Evolutionary conservation across 2,113 vertebrate genomes (phyloP).

Genomic region (Campylomormyrus numenius): DNA sequence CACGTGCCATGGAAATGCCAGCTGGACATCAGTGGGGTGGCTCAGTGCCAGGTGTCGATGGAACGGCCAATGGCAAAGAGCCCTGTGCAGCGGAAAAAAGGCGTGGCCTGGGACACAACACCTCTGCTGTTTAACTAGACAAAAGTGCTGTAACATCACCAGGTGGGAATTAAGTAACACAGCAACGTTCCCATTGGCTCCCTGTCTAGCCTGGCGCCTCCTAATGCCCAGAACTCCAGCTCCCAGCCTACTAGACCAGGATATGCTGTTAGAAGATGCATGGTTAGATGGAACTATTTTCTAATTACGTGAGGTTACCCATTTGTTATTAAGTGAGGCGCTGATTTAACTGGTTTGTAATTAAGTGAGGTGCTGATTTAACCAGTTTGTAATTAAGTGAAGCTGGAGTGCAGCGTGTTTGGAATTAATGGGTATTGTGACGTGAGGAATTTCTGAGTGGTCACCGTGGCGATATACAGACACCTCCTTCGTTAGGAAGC

Average conservation of each 20-base stretch:
- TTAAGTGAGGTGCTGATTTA: not conserved
- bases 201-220: not conserved
- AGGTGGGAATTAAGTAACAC: not conserved
- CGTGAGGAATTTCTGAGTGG: not conserved
- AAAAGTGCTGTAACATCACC: not conserved
- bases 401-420: not conserved
- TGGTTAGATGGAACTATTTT: not conserved
- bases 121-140: not conserved
- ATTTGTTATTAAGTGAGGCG: not conserved
- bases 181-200: not conserved
- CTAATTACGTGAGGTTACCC: not conserved
- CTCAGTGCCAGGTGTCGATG: not conserved
- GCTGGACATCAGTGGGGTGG: not conserved
- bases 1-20: not conserved
- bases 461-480: not conserved
- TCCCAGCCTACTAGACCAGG: not conserved
- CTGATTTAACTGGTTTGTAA: not conserved
- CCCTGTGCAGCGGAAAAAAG: not conserved
- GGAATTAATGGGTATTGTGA: not conserved
- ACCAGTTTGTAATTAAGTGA: slow-evolving; percentile 1
- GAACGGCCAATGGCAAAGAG: not conserved
- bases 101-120: not conserved
- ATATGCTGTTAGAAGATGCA: not conserved
- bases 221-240: not conserved
- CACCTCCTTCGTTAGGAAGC: not conserved